Evolutionary conservation across 2,113 vertebrate genomes (phyloP).

Genomic region (Osmerus eperlanus): DNA sequence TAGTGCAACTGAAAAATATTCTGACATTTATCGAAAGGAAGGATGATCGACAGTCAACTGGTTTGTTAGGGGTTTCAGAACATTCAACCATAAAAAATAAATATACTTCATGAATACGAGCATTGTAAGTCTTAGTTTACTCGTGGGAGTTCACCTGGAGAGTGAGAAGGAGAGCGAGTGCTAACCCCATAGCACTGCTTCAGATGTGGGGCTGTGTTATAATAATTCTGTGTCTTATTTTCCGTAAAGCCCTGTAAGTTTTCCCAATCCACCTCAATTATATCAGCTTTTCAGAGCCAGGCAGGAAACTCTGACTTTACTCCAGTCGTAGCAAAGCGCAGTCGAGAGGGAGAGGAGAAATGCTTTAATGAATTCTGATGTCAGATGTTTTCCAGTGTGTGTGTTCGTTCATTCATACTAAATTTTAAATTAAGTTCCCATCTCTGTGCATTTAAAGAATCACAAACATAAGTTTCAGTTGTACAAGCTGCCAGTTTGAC

Average conservation of each 20-base stretch:
- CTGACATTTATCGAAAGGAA: too few relatives aligned
- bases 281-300: slow-evolving; percentile 49
- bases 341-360: slow-evolving; percentile 54
- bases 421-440: neutral
- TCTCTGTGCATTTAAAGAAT: neutral
- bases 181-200: neutral
- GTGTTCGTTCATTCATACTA: slow-evolving; percentile 18
- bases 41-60: too few relatives aligned
- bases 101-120: too few relatives aligned
- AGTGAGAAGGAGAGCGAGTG: slow-evolving; percentile 33
- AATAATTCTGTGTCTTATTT: slow-evolving; percentile 63
- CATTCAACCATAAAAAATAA: too few relatives aligned
- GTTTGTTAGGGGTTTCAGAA: too few relatives aligned
- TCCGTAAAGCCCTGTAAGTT: slow-evolving; percentile 61
- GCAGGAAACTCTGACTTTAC: slow-evolving; percentile 70
- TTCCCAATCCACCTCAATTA: slow-evolving; percentile 70
- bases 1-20: too few relatives aligned
- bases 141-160: neutral
- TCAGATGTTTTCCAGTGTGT: slow-evolving; percentile 68
- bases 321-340: slow-evolving; percentile 56
- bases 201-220: slow-evolving; percentile 24
- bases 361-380: slow-evolving; percentile 65
- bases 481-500: too few relatives aligned
- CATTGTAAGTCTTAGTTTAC: too few relatives aligned
- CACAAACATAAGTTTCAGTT: neutral